Conservation (phyloP, 2,888 invertebrate species). For the Stenodera caucasica region DNA sequence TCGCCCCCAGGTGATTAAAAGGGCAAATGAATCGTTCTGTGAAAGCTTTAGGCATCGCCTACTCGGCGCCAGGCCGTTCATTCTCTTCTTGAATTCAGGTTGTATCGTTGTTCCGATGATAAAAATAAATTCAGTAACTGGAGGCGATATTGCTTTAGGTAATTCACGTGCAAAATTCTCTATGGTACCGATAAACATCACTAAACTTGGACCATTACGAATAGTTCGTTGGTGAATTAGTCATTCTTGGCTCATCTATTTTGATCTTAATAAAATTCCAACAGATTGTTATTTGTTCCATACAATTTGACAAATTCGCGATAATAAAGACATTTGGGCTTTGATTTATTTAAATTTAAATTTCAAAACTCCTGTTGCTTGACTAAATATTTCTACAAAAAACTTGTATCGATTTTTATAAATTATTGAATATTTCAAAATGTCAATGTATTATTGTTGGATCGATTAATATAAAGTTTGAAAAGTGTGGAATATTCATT, state of each 20-base stretch:
- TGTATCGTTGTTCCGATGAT: no score
- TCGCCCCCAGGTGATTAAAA: constrained; percentile 40
- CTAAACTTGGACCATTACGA: constrained; percentile 3
- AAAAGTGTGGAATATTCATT: background rate
- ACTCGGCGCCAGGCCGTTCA: constrained; percentile 47
- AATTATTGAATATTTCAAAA: no score
- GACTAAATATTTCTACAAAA: no score
- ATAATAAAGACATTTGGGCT: background rate
- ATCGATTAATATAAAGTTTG: background rate
- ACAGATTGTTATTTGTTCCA: background rate
- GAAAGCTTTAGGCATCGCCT: constrained; percentile 45
- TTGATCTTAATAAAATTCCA: background rate
- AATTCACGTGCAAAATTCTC: constrained; percentile 22
- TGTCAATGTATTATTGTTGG: background rate
- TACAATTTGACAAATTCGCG: background rate
- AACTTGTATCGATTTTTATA: no score
- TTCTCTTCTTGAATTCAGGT: no score
- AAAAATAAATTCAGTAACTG: no score
- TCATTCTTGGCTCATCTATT: background rate
- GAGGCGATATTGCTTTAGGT: constrained; percentile 19
- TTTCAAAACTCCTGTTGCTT: no score
- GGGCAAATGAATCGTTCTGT: constrained; percentile 46
- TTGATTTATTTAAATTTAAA: no score
- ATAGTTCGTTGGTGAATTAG: constrained; percentile 2
- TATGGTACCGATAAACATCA: constrained; percentile 21